phyloP scores from a whole-genome alignment of 2,113 vertebrate genomes.

The Suricata suricatta region DNA sequence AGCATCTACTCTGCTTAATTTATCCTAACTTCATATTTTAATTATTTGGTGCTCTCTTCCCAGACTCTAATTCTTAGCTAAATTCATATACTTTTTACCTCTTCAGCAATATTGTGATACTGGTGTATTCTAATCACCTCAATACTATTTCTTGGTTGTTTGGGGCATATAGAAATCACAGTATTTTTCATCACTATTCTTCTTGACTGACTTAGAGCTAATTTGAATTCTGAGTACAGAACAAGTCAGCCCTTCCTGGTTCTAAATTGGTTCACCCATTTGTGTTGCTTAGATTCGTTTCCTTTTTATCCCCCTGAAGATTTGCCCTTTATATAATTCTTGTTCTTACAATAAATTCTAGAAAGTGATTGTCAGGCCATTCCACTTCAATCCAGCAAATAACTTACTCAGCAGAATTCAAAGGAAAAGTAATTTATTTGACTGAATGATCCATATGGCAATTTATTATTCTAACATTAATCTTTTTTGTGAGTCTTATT shows the following conservation, averaged over 20 bases:
- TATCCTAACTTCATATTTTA: neutral
- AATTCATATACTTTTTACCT: neutral
- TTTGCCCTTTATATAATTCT: neutral
- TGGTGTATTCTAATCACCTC: neutral
- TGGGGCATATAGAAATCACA: neutral
- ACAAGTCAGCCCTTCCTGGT: neutral
- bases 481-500: neutral
- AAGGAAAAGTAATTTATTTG: neutral
- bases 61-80: neutral
- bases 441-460: neutral
- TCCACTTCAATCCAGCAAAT: neutral
- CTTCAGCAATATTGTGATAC: neutral
- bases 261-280: neutral
- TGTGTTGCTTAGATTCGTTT: neutral
- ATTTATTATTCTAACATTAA: neutral
- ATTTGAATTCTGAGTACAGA: neutral
- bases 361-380: neutral
- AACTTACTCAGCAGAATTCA: neutral
- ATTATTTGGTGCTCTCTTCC: neutral
- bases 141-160: neutral
- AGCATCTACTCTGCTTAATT: neutral
- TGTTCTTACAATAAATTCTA: constrained; percentile 30
- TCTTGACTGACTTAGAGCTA: neutral
- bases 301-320: neutral
- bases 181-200: neutral